Conservation (phyloP, 2,113 vertebrate genomes). For the Acrocephalus kingi region DNA sequence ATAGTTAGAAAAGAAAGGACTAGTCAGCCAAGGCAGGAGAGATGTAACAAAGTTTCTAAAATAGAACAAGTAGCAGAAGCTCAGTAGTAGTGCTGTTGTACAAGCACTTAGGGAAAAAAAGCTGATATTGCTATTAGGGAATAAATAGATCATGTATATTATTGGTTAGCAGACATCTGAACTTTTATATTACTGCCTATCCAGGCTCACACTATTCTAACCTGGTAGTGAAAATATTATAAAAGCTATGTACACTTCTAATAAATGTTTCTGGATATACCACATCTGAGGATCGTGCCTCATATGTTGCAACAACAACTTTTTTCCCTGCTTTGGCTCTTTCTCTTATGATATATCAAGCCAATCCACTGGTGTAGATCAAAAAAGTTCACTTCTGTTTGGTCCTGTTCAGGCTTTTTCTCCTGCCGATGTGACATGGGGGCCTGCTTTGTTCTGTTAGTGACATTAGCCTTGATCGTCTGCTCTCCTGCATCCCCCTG, state of each 20-base stretch:
- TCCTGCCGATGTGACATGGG: fast-evolving
- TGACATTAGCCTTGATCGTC: background rate
- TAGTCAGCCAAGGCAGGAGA: background rate
- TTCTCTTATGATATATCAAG: background rate
- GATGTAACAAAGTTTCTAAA: background rate
- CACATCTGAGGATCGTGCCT: fast-evolving
- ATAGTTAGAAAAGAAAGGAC: background rate
- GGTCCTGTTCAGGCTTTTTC: background rate
- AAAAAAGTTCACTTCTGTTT: background rate
- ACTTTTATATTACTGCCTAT: background rate
- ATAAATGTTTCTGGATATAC: background rate
- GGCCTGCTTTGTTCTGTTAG: background rate
- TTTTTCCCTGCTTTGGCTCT: background rate
- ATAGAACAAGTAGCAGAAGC: background rate
- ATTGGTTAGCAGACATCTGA: background rate
- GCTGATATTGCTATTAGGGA: background rate
- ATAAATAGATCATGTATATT: background rate
- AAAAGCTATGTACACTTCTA: background rate
- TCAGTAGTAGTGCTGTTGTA: background rate
- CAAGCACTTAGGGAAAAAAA: background rate
- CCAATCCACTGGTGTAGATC: background rate
- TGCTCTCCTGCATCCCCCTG: background rate
- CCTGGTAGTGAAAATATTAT: background rate
- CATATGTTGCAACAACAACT: background rate
- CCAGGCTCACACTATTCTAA: background rate